phyloP scores from a whole-genome alignment of 2,888 invertebrate genomes.

The Sarcophaga carnaria region DNA sequence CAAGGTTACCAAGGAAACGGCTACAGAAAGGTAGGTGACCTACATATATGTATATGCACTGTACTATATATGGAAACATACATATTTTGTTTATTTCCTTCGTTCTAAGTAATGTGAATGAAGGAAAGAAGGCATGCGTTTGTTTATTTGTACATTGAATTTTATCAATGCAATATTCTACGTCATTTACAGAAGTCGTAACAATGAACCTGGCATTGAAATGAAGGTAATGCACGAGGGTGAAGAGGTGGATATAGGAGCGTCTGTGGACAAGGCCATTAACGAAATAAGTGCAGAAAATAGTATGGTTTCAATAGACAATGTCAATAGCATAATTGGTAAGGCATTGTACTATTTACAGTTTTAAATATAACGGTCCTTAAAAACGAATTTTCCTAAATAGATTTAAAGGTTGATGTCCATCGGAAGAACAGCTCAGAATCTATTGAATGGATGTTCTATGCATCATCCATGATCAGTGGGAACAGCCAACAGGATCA shows the following conservation, averaged over 20 bases:
- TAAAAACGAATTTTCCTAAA: conserved; percentile 26
- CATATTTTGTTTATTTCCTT: conserved; percentile 16
- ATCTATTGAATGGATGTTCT: conserved; percentile 89
- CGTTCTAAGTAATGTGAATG: conserved; percentile 33
- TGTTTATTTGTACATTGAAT: conserved; percentile 11
- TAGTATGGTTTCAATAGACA: conserved; percentile 82
- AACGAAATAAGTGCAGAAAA: conserved; percentile 81
- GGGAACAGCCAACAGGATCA: conserved; percentile 78
- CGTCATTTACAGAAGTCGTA: conserved; percentile 79
- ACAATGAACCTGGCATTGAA: conserved; percentile 92
- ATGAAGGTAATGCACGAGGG: conserved; percentile 86
- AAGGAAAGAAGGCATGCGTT: conserved; percentile 22
- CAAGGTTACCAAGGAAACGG: conserved; percentile 81
- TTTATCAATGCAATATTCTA: conserved; percentile 54
- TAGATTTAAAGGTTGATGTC: conserved; percentile 95
- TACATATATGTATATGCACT: conserved; percentile 38
- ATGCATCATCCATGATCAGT: conserved; percentile 80
- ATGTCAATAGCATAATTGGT: conserved; percentile 87
- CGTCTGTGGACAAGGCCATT: conserved; percentile 84
- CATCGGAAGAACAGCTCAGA: conserved; percentile 95
- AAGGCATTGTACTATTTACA: conserved; percentile 68
- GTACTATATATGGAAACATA: neutral
- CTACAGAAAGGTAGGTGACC: conserved; percentile 73
- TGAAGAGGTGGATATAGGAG: conserved; percentile 82
- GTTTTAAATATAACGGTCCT: neutral